Percentiles rank a stretch among this genome's conserved stretches.
Evolutionary conservation across 2,888 invertebrate species (phyloP).

Genomic region (Drosophila neoperkinsi): DNA sequence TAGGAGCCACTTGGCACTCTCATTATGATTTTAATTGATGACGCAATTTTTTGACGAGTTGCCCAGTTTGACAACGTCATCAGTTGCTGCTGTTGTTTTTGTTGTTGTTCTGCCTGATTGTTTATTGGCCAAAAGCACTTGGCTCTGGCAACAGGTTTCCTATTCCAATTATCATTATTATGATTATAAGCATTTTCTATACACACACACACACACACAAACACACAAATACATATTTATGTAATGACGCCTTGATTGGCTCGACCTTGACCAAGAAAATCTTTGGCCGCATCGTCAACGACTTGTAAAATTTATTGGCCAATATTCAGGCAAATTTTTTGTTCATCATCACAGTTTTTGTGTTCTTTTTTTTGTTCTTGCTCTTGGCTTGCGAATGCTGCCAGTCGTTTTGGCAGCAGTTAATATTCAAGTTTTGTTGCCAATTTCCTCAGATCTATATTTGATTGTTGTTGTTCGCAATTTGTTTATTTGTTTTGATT

Average conservation of each 20-base stretch:
- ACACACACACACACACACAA: constrained; percentile 20
- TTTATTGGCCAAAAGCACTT: constrained; percentile 76
- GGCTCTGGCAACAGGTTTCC: constrained; percentile 73
- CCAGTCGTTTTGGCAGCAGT: constrained; percentile 76
- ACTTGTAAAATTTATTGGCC: constrained; percentile 80
- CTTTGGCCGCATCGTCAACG: constrained; percentile 69
- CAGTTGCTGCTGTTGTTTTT: constrained; percentile 34
- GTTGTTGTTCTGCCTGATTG: constrained; percentile 48
- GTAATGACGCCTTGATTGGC: constrained; percentile 75
- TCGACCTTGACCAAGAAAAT: constrained; percentile 57
- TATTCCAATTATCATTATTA: constrained; percentile 69
- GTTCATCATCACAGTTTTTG: constrained; percentile 2
- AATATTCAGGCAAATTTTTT: constrained; percentile 64
- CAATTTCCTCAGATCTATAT: constrained; percentile 64
- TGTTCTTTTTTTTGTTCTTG: constrained; percentile 19
- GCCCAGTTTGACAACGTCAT: constrained; percentile 79
- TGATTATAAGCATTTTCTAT: constrained; percentile 46
- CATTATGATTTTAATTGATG: constrained; percentile 82
- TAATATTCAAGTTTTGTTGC: constrained; percentile 75
- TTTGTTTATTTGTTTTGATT: constrained; percentile 62
- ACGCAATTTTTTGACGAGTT: constrained; percentile 82
- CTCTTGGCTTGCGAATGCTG: constrained; percentile 39
- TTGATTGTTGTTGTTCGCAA: constrained; percentile 31
- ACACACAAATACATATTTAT: constrained; percentile 19
- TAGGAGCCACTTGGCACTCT: constrained; percentile 69